phyloP scores from a whole-genome alignment of 2,797 vertebrate species.

The Fratercula arctica region DNA sequence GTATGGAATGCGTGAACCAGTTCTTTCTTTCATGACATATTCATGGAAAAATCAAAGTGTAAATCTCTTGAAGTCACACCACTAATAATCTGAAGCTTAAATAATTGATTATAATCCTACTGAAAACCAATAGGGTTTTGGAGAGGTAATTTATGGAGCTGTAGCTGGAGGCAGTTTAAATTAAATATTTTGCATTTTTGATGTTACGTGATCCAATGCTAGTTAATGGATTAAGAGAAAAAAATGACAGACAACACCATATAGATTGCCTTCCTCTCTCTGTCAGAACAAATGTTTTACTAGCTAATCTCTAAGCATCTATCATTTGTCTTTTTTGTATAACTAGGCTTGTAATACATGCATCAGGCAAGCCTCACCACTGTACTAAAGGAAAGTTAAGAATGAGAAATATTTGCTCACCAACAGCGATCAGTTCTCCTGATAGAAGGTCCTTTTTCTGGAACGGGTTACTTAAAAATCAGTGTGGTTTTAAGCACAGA shows the following conservation, averaged over 20 bases:
- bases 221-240: neutral
- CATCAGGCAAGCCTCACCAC: neutral
- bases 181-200: neutral
- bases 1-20: neutral
- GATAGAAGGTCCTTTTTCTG: slow-evolving; percentile 27
- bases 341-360: neutral
- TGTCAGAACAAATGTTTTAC: neutral
- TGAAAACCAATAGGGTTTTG: neutral
- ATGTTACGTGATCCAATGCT: neutral
- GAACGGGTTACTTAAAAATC: slow-evolving; percentile 38
- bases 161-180: neutral
- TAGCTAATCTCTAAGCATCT: neutral
- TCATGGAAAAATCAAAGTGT: neutral
- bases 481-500: slow-evolving; percentile 53
- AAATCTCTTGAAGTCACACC: neutral
- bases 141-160: neutral
- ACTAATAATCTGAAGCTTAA: neutral
- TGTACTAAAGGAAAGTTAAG: neutral
- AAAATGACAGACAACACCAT: neutral
- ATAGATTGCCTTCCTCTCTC: neutral
- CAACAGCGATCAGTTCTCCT: slow-evolving; percentile 4
- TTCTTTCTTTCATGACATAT: neutral
- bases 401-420: slow-evolving; percentile 70
- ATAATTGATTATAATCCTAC: neutral
- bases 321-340: neutral